Evolutionary conservation across 2,888 invertebrate species (phyloP), one percentile per base, ranked within the genome.

Genomic region (Hymenopus coronatus): DNA sequence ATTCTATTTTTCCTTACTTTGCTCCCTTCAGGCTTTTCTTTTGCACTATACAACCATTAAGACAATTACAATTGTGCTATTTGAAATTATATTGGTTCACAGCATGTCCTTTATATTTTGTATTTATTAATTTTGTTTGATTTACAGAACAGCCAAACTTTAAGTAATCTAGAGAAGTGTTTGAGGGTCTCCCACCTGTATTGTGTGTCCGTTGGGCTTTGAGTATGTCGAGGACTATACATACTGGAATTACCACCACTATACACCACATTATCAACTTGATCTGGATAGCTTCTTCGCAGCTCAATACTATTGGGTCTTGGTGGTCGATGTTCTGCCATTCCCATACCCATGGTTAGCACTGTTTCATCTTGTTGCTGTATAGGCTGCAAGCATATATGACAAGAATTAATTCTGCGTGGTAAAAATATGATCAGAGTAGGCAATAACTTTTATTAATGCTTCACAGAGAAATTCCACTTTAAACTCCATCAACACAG

Each of bases 221-320:
- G 88, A 40, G 90, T 84, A 84, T 91, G 91, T 12, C 90, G 88
- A 33, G 91, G 90, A 46, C 90, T 91, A 88, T 91, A 91, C 82
- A 91, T 90, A 33, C 90, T 90, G 8, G 92, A 89, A 85, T 90
- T 90, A 28, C 92, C 93, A 90, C 93, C 93, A 30, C 92, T 93
- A 90, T 93, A 93, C 82, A 93, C 92, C 88, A 92, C 92, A 83
- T 92, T 93, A 91, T 93, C 95, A 95, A 92, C 94, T 91, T 88
- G 95, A 94, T 89, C 91, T 88, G 94, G 94, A 91, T 94, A 95
- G 91, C 93, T 94, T 91, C 96, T 95, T 91, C 96, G 95, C 83
- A 98, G 95, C 93, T 98, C 98, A 91, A 98, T 98, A 88, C 98
- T 98, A 94, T 97, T 98, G 9, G 98, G 98, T 91, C 98, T 94